Evolutionary conservation across 2,113 vertebrate genomes (phyloP), one percentile per base, ranked within the genome.

Genomic region (Hipposideros armiger): DNA sequence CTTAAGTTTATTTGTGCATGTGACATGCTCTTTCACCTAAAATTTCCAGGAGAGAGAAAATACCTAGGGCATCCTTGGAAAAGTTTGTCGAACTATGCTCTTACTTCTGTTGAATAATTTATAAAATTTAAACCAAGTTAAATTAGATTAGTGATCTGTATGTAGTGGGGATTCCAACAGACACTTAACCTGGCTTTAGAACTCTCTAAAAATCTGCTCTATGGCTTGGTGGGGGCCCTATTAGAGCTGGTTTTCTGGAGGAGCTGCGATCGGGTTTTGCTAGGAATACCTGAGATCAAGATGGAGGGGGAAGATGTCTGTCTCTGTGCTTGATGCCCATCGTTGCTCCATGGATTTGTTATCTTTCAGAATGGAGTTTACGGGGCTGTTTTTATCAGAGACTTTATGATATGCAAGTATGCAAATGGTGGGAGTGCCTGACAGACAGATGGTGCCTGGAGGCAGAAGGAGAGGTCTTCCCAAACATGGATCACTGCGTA

Each of bases 201-300:
- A 54, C 36, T 66, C 5, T 82, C 13, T 30, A 70, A n/a, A 70
- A 40, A 24, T 28, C 19, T 32, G 58, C 28, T 16, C 20, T 9
- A 0, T n/a, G 64, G 42, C 17, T 45, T 47, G 4, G 16, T 17
- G 14, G 2, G 6, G 8, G 3, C 9, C 5, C 7, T 3, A 9
- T 40, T 45, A 2, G 17, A 28, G 30, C 36, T 32, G 20, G 17
- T 16, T 72, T 60, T 16, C 36, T 45, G 22, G 32, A 91, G n/a
- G 47, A 60, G 15, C 7, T 15, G 32, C 19, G 11, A 32, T 74
- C 26, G n/a, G 22, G 11, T 22, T 42, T 40, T 64, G 32, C 20
- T 56, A 11, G 40, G 28, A 81, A 26, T 4, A 28, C 24, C 17
- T 45, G 58, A 28, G 14, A 2, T 32, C 4, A 26, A 36, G 54